phyloP scores from a whole-genome alignment of 2,888 invertebrate genomes.

The Eilema caniola region DNA sequence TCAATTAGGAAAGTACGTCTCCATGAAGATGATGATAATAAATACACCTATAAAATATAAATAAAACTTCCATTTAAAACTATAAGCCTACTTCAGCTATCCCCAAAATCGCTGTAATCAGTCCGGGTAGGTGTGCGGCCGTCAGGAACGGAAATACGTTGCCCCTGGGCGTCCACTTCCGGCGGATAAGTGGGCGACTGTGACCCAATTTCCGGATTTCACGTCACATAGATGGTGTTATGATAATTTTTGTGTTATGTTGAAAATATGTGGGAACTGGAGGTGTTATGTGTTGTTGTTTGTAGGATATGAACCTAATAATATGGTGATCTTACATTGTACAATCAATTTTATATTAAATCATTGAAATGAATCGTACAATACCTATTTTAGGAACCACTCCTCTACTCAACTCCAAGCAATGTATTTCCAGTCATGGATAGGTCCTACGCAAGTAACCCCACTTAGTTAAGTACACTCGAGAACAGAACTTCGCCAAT shows the following conservation, averaged over 20 bases:
- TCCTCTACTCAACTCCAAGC: too few species aligned
- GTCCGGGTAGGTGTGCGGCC: constrained; percentile 70
- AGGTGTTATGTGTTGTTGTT: neutral
- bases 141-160: constrained; percentile 80
- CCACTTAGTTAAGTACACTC: too few species aligned
- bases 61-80: constrained; percentile 8
- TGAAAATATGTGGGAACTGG: constrained; percentile 24
- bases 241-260: constrained; percentile 63
- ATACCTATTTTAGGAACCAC: too few species aligned
- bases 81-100: constrained; percentile 6
- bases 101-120: constrained; percentile 55
- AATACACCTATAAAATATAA: too few species aligned
- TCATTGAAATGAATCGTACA: too few species aligned
- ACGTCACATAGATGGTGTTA: constrained; percentile 76
- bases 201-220: constrained; percentile 83
- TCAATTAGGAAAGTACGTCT: too few species aligned
- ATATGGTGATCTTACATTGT: too few species aligned
- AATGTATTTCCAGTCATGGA: too few species aligned
- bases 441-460: too few species aligned
- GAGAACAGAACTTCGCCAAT: too few species aligned
- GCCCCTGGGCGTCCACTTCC: constrained; percentile 79
- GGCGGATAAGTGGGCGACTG: constrained; percentile 75
- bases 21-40: too few species aligned
- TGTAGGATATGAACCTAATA: neutral
- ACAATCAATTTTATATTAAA: too few species aligned